Conservation (phyloP, 2,888 invertebrate genomes). For the Diplazon laetatorius region DNA sequence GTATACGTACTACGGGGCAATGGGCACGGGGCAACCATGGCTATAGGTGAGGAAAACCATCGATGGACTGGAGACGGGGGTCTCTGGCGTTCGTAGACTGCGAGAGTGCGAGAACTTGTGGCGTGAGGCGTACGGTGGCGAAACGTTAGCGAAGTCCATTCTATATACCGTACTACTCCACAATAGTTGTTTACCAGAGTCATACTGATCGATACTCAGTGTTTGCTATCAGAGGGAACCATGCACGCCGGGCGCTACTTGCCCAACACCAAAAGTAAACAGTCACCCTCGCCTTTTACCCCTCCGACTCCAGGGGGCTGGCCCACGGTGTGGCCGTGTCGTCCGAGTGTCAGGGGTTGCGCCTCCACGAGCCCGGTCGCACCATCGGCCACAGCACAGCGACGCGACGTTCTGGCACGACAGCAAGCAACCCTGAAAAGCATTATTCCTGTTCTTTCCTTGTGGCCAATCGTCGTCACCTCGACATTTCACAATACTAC, state of each 20-base stretch:
- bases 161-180: constrained; percentile 78
- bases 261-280: constrained; percentile 81
- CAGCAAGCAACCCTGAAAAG: constrained; percentile 28
- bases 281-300: constrained; percentile 70
- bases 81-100: constrained; percentile 41
- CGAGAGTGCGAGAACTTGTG: constrained; percentile 58
- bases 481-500: background rate
- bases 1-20: constrained; percentile 32
- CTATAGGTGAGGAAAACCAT: constrained; percentile 61
- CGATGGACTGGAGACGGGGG: constrained; percentile 47
- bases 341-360: constrained; percentile 52
- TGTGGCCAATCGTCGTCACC: constrained; percentile 25
- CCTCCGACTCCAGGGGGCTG: constrained; percentile 60
- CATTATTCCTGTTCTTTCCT: constrained; percentile 20
- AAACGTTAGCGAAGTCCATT: constrained; percentile 74
- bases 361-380: constrained; percentile 57
- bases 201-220: constrained; percentile 82
- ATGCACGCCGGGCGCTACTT: constrained; percentile 80
- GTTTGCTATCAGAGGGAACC: constrained; percentile 81
- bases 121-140: constrained; percentile 62
- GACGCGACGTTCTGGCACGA: constrained; percentile 25
- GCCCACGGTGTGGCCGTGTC: constrained; percentile 59
- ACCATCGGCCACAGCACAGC: constrained; percentile 47
- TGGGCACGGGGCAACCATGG: constrained; percentile 8
- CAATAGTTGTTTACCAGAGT: constrained; percentile 82